phyloP scores from a whole-genome alignment of 2,888 invertebrate genomes.

The Fabriciana adippe region DNA sequence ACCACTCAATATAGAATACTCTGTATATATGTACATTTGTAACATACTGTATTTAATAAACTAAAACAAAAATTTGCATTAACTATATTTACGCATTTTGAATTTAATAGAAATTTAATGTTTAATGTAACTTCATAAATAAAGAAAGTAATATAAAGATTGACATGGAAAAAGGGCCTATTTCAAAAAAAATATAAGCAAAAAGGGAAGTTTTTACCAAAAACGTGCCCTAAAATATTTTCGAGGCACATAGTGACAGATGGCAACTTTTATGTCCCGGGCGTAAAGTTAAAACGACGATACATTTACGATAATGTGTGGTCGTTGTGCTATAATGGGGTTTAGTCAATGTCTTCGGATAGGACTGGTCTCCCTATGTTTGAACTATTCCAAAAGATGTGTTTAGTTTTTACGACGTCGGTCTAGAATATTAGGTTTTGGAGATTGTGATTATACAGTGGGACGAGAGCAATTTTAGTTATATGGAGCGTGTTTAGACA shows the following conservation, averaged over 20 bases:
- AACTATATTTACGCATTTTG: too few species aligned
- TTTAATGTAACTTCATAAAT: background rate
- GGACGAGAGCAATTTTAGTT: too few species aligned
- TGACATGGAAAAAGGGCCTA: conserved; percentile 3
- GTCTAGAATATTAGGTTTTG: too few species aligned
- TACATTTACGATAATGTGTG: conserved; percentile 68
- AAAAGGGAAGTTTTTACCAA: conserved; percentile 19
- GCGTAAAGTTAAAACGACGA: conserved; percentile 67
- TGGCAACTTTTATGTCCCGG: conserved; percentile 53
- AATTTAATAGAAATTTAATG: too few species aligned
- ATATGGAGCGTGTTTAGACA: too few species aligned
- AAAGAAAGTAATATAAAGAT: background rate
- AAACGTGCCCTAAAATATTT: conserved; percentile 34
- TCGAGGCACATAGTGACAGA: conserved; percentile 33
- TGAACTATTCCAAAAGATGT: conserved; percentile 37
- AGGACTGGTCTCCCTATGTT: conserved; percentile 51
- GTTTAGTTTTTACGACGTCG: conserved; percentile 30
- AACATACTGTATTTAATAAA: too few species aligned
- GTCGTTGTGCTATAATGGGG: conserved; percentile 62
- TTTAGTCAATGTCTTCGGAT: conserved; percentile 50
- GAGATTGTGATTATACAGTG: too few species aligned
- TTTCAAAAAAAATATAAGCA: conserved; percentile 7
- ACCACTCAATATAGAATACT: too few species aligned
- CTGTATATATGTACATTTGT: too few species aligned
- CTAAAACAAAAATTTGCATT: too few species aligned